phyloP scores from a whole-genome alignment of 2,888 invertebrate species.

The Epinotia demarniana region DNA sequence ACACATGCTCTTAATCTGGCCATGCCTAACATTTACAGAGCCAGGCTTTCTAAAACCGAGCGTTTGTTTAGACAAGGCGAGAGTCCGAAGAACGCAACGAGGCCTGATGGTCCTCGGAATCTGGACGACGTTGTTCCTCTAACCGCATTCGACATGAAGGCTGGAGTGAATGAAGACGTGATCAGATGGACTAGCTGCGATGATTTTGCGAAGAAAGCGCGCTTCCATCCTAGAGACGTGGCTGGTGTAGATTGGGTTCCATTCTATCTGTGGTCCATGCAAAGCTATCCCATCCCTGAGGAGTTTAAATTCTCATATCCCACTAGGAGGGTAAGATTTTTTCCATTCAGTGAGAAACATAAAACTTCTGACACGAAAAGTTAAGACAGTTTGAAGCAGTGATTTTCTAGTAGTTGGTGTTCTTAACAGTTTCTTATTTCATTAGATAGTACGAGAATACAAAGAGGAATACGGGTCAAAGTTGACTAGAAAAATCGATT shows the following conservation, averaged over 20 bases:
- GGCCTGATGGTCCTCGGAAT: slow-evolving; percentile 16
- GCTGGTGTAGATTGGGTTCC: slow-evolving; percentile 67
- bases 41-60: slow-evolving; percentile 9
- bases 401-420: not conserved
- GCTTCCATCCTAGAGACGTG: slow-evolving; percentile 66
- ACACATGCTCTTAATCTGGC: slow-evolving; percentile 52
- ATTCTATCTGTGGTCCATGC: slow-evolving; percentile 67
- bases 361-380: not conserved
- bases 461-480: slow-evolving; percentile 52
- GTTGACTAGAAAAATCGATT: slow-evolving; percentile 58
- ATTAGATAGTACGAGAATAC: slow-evolving; percentile 60
- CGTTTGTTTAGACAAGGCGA: slow-evolving; percentile 7
- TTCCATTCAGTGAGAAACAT: not conserved
- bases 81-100: not conserved
- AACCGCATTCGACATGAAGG: slow-evolving; percentile 47
- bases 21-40: slow-evolving; percentile 26
- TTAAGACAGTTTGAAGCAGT: not conserved
- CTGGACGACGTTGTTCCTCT: slow-evolving; percentile 14
- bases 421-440: slow-evolving; percentile 31
- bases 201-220: slow-evolving; percentile 59
- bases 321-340: slow-evolving; percentile 60
- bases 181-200: slow-evolving; percentile 66
- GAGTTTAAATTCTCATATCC: slow-evolving; percentile 64
- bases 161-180: slow-evolving; percentile 6
- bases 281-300: slow-evolving; percentile 36